Conservation (phyloP, 2,888 invertebrate genomes). For the Cataglyphis rosenhaueri region DNA sequence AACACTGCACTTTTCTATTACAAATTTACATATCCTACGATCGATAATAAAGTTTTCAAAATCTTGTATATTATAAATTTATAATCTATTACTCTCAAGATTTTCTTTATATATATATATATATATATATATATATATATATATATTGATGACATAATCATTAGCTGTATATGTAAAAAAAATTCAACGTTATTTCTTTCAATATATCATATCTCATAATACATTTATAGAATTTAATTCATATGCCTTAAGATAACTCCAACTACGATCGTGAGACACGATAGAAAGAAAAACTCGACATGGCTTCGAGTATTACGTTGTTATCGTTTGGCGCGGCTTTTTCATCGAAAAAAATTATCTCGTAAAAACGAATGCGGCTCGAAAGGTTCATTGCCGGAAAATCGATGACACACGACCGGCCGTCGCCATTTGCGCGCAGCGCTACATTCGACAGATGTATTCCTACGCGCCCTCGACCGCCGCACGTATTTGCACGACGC, state of each 20-base stretch:
- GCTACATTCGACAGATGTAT: constrained; percentile 2
- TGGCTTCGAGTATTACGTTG: not conserved
- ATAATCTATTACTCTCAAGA: not conserved
- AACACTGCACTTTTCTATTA: not conserved
- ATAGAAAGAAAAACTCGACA: not conserved
- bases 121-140: not conserved
- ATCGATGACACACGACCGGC: constrained; percentile 25
- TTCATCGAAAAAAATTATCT: too few relatives aligned
- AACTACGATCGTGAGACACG: not conserved
- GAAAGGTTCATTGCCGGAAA: constrained; percentile 13
- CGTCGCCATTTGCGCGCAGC: constrained; percentile 26
- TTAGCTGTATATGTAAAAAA: not conserved
- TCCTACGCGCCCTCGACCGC: constrained; percentile 30
- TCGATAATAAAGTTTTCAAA: not conserved
- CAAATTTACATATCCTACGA: not conserved
- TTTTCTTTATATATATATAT: not conserved
- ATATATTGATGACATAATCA: not conserved
- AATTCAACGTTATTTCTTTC: not conserved
- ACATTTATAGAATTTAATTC: not conserved
- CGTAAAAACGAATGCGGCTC: not conserved
- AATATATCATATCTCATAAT: not conserved
- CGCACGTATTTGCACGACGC: not conserved
- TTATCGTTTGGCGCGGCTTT: not conserved
- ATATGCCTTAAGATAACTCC: not conserved
- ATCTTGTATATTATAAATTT: too few relatives aligned